These are phyloP conservation scores for Microcebus tavaratra DNA, from an alignment of 2,113 vertebrate species.

Conservation along the genomic window DNA sequence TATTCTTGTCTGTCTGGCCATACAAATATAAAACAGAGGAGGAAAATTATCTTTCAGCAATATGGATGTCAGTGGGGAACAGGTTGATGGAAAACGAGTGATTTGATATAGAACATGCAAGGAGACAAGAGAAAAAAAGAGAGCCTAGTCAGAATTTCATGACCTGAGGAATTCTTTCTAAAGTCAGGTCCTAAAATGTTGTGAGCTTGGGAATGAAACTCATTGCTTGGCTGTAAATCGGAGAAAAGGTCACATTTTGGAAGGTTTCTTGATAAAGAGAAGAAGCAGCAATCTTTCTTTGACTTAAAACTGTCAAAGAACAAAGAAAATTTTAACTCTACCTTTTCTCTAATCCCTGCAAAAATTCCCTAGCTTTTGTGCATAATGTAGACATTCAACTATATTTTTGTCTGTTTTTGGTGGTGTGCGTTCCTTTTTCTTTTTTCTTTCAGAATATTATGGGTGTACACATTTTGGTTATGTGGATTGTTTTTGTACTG, in stretches of 20 bases:
- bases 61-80: neutral
- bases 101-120: neutral
- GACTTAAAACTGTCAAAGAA: neutral
- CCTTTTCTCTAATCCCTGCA: neutral
- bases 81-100: neutral
- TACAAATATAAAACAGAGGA: neutral
- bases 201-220: neutral
- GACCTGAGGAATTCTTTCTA: neutral
- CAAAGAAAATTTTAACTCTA: neutral
- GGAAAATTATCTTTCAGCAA: neutral
- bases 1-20: neutral
- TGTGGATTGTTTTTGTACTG: no score
- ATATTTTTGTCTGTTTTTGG: neutral
- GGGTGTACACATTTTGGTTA: no score
- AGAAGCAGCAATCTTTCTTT: neutral
- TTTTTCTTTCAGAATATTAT: no score
- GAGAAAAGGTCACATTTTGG: neutral
- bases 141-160: neutral
- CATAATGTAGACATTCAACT: neutral
- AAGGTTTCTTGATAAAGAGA: constrained; percentile 10
- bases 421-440: neutral
- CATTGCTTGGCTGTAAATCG: neutral
- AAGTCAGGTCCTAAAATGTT: neutral
- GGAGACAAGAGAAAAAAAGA: neutral
- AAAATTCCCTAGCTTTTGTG: neutral